Evolutionary conservation across 2,888 invertebrate genomes (phyloP).

Genomic region (Calameuta filiformis): DNA sequence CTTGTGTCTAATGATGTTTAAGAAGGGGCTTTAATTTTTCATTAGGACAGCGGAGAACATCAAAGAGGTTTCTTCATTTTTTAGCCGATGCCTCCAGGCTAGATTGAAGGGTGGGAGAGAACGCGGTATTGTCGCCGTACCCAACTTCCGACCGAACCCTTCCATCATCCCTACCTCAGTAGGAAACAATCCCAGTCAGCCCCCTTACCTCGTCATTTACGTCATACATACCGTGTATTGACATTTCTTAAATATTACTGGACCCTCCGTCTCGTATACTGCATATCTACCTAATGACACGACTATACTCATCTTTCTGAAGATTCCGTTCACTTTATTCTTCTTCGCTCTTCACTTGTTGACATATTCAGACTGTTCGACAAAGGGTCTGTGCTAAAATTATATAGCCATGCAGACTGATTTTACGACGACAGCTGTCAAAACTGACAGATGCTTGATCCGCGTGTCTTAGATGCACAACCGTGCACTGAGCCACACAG

Average conservation of each 20-base stretch:
- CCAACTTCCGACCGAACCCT: constrained; percentile 31
- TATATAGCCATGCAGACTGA: neutral
- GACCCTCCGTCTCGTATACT: constrained; percentile 17
- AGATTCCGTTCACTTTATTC: neutral
- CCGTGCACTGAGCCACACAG: neutral
- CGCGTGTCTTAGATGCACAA: neutral
- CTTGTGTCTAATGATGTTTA: constrained; percentile 65
- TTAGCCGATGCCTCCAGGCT: constrained; percentile 58
- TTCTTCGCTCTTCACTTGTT: constrained; percentile 15
- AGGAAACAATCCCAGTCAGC: neutral
- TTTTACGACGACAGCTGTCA: neutral
- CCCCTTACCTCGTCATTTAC: neutral
- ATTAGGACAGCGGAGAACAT: constrained; percentile 61
- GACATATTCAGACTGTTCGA: constrained; percentile 7
- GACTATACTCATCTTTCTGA: constrained; percentile 4
- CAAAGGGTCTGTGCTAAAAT: neutral
- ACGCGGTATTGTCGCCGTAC: constrained; percentile 42
- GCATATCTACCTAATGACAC: constrained; percentile 9
- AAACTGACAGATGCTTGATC: neutral
- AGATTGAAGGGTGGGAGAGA: constrained; percentile 34
- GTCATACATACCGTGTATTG: constrained; percentile 48
- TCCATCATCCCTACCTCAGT: constrained; percentile 28
- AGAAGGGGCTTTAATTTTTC: constrained; percentile 66
- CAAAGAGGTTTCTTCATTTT: constrained; percentile 62
- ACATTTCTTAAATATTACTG: constrained; percentile 62